phyloP scores from a whole-genome alignment of 2,113 vertebrate genomes.

The Corythornis cristatus region DNA sequence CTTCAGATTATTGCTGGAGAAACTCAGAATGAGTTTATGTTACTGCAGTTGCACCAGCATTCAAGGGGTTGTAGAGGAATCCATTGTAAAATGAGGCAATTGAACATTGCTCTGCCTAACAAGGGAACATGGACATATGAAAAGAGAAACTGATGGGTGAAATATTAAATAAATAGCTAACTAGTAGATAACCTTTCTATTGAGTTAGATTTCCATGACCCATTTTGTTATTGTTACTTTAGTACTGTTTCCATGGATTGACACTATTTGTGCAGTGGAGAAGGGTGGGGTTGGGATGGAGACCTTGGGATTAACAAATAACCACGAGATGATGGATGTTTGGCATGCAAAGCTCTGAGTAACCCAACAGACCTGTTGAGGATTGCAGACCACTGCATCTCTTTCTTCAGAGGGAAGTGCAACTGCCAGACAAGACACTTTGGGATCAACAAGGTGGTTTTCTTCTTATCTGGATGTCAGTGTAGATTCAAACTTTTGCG shows the following conservation, averaged over 20 bases:
- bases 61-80: background rate
- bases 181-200: background rate
- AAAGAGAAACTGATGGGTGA: background rate
- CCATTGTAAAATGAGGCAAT: background rate
- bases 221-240: background rate
- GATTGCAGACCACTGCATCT: background rate
- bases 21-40: background rate
- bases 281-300: background rate
- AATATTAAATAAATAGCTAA: background rate
- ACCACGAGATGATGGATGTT: accelerated
- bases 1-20: background rate
- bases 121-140: background rate
- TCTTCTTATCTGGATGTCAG: background rate
- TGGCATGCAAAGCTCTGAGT: background rate
- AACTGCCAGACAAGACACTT: background rate
- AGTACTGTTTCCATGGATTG: accelerated
- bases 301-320: background rate
- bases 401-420: background rate
- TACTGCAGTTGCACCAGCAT: background rate
- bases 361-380: background rate
- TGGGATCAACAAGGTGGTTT: background rate
- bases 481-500: background rate
- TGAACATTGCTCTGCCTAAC: background rate
- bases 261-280: background rate
- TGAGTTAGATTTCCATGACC: background rate